These are phyloP conservation scores for Eupeodes latifasciatus DNA, from an alignment of 2,888 invertebrate species.

Conservation along the genomic window DNA sequence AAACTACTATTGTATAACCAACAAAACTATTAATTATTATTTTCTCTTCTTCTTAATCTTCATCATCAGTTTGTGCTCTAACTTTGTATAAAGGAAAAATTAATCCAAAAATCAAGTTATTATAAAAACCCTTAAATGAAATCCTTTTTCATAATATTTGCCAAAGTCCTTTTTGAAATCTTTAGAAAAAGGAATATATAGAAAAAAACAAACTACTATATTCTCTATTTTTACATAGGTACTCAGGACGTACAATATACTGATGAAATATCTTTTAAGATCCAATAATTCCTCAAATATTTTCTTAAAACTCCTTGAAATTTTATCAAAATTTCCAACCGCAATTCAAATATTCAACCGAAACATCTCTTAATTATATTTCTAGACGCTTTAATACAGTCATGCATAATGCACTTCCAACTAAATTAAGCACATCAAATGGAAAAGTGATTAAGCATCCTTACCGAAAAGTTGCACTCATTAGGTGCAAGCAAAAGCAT, in stretches of 20 bases:
- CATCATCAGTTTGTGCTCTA: not conserved
- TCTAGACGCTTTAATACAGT: constrained; percentile 11
- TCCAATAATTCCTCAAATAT: constrained; percentile 19
- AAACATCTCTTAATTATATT: constrained; percentile 28
- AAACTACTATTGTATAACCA: not conserved
- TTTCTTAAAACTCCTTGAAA: constrained; percentile 14
- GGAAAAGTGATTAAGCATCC: constrained; percentile 68
- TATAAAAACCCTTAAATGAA: not conserved
- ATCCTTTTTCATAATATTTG: not conserved
- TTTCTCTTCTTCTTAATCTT: not conserved
- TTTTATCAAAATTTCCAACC: constrained; percentile 10
- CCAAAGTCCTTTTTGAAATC: not conserved
- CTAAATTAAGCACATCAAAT: constrained; percentile 67
- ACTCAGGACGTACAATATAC: too few relatives aligned
- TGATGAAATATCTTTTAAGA: not conserved
- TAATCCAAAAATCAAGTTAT: not conserved
- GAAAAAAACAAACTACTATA: not conserved
- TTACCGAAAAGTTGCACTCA: constrained; percentile 51
- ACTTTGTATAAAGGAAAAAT: not conserved
- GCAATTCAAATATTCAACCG: constrained; percentile 33
- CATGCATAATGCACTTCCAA: constrained; percentile 58
- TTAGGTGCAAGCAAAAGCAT: constrained; percentile 61
- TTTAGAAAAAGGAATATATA: not conserved
- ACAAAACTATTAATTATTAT: not conserved
- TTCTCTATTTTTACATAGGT: not conserved